phyloP scores from a whole-genome alignment of 30 jellyfish, hydroid and myxozoan genomes.

The Catostylus mosaicus region DNA sequence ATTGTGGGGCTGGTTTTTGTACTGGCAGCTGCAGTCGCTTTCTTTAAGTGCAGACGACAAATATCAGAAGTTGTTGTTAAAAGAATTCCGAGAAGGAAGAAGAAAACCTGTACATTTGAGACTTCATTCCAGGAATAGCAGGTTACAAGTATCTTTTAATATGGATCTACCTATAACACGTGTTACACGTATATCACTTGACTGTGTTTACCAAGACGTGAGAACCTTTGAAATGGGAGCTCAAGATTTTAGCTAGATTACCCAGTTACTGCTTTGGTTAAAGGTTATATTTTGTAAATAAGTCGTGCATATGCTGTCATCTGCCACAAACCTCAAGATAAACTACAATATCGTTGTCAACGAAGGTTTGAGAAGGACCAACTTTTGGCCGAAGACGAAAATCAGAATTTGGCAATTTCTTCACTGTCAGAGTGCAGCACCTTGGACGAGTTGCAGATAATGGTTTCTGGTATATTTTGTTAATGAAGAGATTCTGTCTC shows the following conservation, averaged over 20 bases:
- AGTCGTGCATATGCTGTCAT: not conserved
- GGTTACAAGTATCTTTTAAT: too few species aligned
- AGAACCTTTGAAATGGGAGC: too few species aligned
- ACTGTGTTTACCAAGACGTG: too few species aligned
- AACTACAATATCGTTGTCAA: not conserved
- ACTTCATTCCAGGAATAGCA: conserved; percentile 61
- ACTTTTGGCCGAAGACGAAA: not conserved
- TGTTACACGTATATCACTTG: too few species aligned
- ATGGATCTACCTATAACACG: too few species aligned
- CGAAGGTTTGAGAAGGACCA: not conserved
- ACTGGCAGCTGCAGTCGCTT: conserved; percentile 33
- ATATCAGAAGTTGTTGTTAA: conserved; percentile 23
- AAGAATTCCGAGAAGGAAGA: conserved; percentile 19
- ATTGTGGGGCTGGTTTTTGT: conserved; percentile 46
- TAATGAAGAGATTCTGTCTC: too few species aligned
- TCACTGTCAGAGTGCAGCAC: too few species aligned
- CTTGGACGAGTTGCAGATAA: too few species aligned
- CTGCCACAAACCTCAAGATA: not conserved
- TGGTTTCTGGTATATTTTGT: too few species aligned
- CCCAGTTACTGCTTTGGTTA: too few species aligned
- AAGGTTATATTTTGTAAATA: too few species aligned
- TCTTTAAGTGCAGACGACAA: conserved; percentile 55
- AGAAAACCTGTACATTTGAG: conserved; percentile 31
- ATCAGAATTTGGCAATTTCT: not conserved
- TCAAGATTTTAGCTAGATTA: too few species aligned